Percentiles rank a stretch among this genome's conserved stretches.
Evolutionary conservation across 2,113 vertebrate species (phyloP).

Genomic region (Hippoglossus stenolepis): DNA sequence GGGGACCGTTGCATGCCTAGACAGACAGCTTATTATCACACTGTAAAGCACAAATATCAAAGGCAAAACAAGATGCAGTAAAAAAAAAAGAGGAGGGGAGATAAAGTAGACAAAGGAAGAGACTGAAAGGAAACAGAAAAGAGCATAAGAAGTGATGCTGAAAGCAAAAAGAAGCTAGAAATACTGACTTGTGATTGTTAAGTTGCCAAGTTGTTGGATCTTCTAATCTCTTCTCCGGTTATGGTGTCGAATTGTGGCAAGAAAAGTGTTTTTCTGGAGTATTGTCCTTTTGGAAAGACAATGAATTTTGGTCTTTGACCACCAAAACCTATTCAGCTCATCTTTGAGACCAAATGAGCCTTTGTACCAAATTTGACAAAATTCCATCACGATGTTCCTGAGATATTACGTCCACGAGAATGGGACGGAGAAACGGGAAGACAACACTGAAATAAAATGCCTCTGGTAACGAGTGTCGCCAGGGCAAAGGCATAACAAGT

Average conservation of each 20-base stretch:
- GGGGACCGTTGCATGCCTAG: conserved; percentile 26
- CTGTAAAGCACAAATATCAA: conserved; percentile 52
- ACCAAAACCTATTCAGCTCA: no score
- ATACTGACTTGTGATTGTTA: neutral
- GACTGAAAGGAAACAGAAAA: conserved; percentile 7
- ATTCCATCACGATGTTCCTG: no score
- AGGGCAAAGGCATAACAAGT: neutral
- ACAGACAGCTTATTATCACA: conserved; percentile 61
- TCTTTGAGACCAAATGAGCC: no score
- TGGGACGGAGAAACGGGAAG: no score
- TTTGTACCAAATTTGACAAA: no score
- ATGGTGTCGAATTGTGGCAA: neutral
- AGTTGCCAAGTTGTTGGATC: neutral
- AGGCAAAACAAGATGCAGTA: conserved; percentile 44
- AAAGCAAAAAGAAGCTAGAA: neutral
- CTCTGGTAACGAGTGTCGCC: no score
- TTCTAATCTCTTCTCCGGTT: neutral
- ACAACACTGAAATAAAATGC: no score
- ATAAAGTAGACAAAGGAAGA: conserved; percentile 17
- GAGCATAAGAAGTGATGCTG: neutral
- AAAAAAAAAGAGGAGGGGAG: neutral
- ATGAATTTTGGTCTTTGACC: no score
- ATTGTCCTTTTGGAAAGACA: neutral
- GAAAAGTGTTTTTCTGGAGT: neutral
- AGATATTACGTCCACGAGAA: no score